phyloP scores from a whole-genome alignment of 2,113 vertebrate species.

The Cryptotis parvus region DNA sequence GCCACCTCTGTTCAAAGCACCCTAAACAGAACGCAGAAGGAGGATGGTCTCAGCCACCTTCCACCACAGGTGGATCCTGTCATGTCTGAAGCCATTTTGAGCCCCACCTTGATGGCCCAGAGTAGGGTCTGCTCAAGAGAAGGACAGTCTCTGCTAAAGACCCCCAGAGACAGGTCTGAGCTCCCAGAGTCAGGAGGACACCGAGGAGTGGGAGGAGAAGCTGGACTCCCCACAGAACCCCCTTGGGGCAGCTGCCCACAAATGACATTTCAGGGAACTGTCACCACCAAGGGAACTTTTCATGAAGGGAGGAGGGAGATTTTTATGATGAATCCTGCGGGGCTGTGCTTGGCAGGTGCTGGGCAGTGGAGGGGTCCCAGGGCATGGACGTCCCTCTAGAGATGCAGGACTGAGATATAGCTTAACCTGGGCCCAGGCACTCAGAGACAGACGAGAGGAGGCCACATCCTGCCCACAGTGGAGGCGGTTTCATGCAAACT shows the following conservation, averaged over 20 bases:
- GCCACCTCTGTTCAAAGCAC: too few species aligned
- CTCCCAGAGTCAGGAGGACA: background rate
- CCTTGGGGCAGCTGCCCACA: too few species aligned
- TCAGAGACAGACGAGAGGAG: constrained; percentile 35
- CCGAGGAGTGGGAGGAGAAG: background rate
- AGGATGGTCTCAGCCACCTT: too few species aligned
- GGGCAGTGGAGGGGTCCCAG: too few species aligned
- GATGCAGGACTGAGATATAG: background rate
- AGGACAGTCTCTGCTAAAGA: background rate
- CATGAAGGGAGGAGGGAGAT: too few species aligned
- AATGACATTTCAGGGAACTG: too few species aligned
- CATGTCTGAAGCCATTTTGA: too few species aligned
- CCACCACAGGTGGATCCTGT: too few species aligned
- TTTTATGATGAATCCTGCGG: background rate
- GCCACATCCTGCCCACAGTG: constrained; percentile 70
- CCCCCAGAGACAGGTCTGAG: background rate
- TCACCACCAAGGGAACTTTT: background rate
- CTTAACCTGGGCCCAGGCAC: background rate
- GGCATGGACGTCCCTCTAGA: background rate
- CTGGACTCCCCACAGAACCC: too few species aligned
- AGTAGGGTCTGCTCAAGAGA: background rate
- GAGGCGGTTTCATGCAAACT: constrained; percentile 77
- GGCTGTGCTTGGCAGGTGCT: too few species aligned
- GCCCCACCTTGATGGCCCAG: too few species aligned
- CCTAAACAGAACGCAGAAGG: too few species aligned